Conservation (phyloP, 2,113 vertebrate species). For the Silurus asotus region DNA sequence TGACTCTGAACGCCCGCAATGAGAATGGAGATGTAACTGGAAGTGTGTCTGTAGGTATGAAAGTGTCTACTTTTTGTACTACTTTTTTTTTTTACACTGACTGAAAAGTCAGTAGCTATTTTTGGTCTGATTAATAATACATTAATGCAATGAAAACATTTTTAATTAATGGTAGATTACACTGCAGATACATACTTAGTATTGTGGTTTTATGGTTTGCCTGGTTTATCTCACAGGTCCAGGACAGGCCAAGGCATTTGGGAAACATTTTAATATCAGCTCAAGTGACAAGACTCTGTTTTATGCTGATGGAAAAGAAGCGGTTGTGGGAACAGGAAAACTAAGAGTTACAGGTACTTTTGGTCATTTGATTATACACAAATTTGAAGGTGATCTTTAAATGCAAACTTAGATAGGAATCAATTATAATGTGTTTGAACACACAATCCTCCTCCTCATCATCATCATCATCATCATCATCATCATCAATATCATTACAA, state of each 20-base stretch:
- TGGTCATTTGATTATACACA: neutral
- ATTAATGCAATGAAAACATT: conserved; percentile 68
- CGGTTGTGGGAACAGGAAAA: conserved; percentile 83
- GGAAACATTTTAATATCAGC: conserved; percentile 81
- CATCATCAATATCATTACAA: neutral
- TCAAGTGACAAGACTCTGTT: conserved; percentile 84
- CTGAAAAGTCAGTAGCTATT: conserved; percentile 47
- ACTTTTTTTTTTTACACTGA: conserved; percentile 39
- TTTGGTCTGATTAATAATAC: conserved; percentile 58
- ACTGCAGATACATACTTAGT: conserved; percentile 29
- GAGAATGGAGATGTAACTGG: conserved; percentile 86
- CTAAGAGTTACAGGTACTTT: conserved; percentile 88
- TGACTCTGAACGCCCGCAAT: conserved; percentile 86
- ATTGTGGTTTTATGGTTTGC: neutral
- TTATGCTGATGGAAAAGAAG: conserved; percentile 80
- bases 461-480: neutral
- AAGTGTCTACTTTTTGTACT: neutral
- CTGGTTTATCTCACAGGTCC: conserved; percentile 73
- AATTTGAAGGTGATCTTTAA: neutral
- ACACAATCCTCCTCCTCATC: neutral
- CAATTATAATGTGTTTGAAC: neutral
- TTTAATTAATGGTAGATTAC: conserved; percentile 60
- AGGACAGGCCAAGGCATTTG: conserved; percentile 79
- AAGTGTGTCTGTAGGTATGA: conserved; percentile 89
- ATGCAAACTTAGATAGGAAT: neutral